Base-by-base conservation (phyloP, 1,140 invertebrate genomes). In the Pseudomyrmex cubaensis region DNA sequence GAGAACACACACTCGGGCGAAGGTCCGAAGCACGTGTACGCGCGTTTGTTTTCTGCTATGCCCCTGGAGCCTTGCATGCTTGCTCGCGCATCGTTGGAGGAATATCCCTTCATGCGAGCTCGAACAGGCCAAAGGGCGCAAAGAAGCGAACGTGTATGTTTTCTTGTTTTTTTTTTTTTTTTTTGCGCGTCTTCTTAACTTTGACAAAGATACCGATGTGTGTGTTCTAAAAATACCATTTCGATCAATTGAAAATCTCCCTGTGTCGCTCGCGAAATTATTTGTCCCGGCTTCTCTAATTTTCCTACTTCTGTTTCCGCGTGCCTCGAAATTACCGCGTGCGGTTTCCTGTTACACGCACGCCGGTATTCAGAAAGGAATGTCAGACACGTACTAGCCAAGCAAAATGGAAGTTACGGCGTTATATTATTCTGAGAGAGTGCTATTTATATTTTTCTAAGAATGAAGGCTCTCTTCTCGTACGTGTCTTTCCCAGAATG, bases 1-100 rank as follows among this genome's bases (percentile, higher is more conserved):
- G 85, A 88, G 83, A 35, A 35, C 85, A 80, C 85, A 89, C 75
- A 83, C 82, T 69, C 62, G 52, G 57, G 46, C 67, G 35, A 35
- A 35, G 35, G 5, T 17, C 35, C 86, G 72, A 80, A 91, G 87
- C 91, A 90, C 90, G 86, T 90, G 90, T 84, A 89, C 75, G 62
- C 25, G 62, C 80, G 82, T 90, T 82, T 83, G 83, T 90, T 89
- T 91, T 89, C 48, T 83, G 85, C 87, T 76, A 83, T 85, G 80
- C 52, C 74, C 80, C 82, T 63, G 63, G 63, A 82, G 46, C 54
- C 77, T 56, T 48, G 15, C 9, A 12, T 20, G 54, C 20, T 72
- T 35, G 17, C 22, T 78, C 76, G 76, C 76, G 76, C 64, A 59
- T 50, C 76, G 15, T 61, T 59, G 56, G 17, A 50, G n/a, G 54